Evolutionary conservation across 2,888 invertebrate species (phyloP).

Genomic region (Amphiduros pacificus): DNA sequence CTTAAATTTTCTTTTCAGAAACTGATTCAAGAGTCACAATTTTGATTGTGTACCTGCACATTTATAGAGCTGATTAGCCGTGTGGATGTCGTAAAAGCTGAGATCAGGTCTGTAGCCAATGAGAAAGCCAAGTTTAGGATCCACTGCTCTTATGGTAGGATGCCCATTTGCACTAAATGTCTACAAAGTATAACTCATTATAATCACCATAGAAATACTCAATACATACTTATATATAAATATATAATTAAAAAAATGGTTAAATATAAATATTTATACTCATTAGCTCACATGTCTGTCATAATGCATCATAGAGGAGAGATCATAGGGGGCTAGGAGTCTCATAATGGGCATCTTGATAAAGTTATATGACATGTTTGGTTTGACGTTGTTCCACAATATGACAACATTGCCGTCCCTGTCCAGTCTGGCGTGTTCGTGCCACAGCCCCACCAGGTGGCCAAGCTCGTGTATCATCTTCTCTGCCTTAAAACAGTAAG

Average conservation of each 20-base stretch:
- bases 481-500: constrained; percentile 11
- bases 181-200: constrained; percentile 9
- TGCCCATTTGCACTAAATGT: constrained; percentile 21
- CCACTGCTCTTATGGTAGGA: constrained; percentile 17
- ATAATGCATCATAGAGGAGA: constrained; percentile 32
- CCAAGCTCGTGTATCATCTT: constrained; percentile 31
- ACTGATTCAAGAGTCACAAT: too few relatives aligned
- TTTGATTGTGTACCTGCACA: constrained; percentile 27
- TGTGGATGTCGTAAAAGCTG: constrained; percentile 29
- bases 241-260: too few relatives aligned
- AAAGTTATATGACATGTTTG: constrained; percentile 21
- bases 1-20: background rate
- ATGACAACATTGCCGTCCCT: constrained; percentile 25
- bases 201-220: background rate
- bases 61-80: constrained; percentile 23
- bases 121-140: constrained; percentile 20
- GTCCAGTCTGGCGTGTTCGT: constrained; percentile 30
- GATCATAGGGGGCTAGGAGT: constrained; percentile 29
- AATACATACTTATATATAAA: too few relatives aligned
- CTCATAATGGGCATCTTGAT: constrained; percentile 15
- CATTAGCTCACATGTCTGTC: background rate
- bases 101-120: constrained; percentile 23
- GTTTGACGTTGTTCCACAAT: constrained; percentile 23
- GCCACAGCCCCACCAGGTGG: constrained; percentile 29
- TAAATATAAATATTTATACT: background rate